Evolutionary conservation across 2,888 invertebrate genomes (phyloP), one percentile per base, ranked within the genome.

Genomic region (Drosophila siamana): DNA sequence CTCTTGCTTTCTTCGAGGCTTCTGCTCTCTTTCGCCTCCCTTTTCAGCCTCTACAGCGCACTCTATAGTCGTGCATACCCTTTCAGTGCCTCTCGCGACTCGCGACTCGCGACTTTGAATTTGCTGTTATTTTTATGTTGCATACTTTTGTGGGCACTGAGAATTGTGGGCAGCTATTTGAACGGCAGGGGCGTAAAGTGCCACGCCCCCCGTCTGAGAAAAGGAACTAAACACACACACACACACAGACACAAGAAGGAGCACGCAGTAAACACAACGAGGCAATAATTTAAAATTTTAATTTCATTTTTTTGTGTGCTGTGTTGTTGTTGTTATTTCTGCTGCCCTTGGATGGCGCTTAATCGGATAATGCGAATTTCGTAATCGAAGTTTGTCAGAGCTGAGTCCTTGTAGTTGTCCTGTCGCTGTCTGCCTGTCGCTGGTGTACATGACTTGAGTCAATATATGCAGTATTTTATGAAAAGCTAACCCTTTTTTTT

Each of bases 401-500:
- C 15, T 2, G 68, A 70, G 81, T 79, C 71, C 54, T 79, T 69
- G 72, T 68, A 65, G 66, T 80, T 62, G 59, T 57, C 61, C 76
- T 44, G 15, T 22, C 56, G 69, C 40, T 11, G 24, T 24, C 16
- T 16, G 44, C 46, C 30, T 3, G 30, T 30, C 30, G 50, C 67
- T 72, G 78, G 78, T 87, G 69, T 83, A 86, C 79, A 88, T 88
- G 86, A 78, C 87, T 83, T 76, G 80, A 88, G 89, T 88, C 87
- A 88, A 88, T 89, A 88, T 87, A 82, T 83, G 84, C 78, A 86
- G 85, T 86, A 72, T 85, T 81, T 88, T 85, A 81, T 76, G 73
- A 76, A 77, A 79, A 76, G 76, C 74, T 74, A 84, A 85, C 85
- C 84, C 85, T 81, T 77, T 79, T 61, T 65, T 65, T 80, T 66